A percentile compares a stretch with the other conserved stretches of the same genome.
phyloP scores from a whole-genome alignment of 2,888 invertebrate genomes.

The Smittia aterrima region DNA sequence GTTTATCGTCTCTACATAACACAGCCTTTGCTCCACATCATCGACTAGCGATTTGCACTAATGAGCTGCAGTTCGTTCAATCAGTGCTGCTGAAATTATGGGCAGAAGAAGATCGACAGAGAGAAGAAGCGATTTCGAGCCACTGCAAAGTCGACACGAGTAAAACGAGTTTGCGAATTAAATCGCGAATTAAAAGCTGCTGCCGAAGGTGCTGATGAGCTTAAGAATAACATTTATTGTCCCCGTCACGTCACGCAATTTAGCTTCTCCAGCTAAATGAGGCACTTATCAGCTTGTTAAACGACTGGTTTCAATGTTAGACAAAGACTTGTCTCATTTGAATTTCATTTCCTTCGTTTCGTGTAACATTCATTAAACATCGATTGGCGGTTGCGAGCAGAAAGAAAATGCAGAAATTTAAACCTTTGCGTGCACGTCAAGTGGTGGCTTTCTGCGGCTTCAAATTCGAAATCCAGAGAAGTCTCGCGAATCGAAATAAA shows the following conservation, averaged over 20 bases:
- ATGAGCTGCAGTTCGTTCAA: too few species aligned
- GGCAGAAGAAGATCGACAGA: too few species aligned
- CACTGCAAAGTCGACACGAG: neutral
- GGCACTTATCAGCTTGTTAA: slow-evolving; percentile 25
- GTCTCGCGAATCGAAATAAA: too few species aligned
- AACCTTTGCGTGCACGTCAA: neutral
- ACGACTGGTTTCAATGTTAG: slow-evolving; percentile 17
- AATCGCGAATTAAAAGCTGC: neutral
- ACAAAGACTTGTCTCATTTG: slow-evolving; percentile 16
- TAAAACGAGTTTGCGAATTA: neutral
- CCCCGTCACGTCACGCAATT: slow-evolving; percentile 4
- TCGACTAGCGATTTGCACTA: too few species aligned
- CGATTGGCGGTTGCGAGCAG: slow-evolving; percentile 2
- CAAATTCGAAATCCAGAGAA: neutral
- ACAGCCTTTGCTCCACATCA: too few species aligned
- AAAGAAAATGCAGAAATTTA: neutral
- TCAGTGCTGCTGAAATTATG: too few species aligned
- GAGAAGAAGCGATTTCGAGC: too few species aligned
- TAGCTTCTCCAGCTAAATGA: neutral
- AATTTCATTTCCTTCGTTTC: neutral
- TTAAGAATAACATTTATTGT: slow-evolving; percentile 1
- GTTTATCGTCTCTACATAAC: too few species aligned
- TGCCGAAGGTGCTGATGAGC: neutral
- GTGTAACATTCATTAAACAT: neutral
- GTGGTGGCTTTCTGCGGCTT: neutral